Percentiles rank a stretch among this genome's conserved stretches.
Evolutionary conservation across 2,113 vertebrate genomes (phyloP).

Genomic region (Scatophagus argus): DNA sequence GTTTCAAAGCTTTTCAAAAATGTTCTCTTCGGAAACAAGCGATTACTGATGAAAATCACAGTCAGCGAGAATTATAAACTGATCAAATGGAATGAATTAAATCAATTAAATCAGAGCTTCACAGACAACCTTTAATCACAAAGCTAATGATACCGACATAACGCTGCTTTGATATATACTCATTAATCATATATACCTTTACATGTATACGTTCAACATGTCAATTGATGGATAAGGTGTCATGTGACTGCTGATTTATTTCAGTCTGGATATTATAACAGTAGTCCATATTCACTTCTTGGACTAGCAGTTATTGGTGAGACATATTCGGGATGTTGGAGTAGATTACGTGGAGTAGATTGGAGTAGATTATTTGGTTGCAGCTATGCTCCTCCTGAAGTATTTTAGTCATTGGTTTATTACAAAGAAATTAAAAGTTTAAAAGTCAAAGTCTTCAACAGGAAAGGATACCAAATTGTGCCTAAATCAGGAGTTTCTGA

Average conservation of each 20-base stretch:
- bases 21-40: slow-evolving; percentile 26
- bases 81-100: slow-evolving; percentile 2
- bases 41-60: slow-evolving; percentile 18
- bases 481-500: neutral
- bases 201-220: neutral
- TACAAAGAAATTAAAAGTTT: neutral
- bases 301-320: neutral
- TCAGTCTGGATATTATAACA: slow-evolving; percentile 1
- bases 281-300: neutral
- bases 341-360: too few species aligned
- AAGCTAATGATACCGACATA: neutral
- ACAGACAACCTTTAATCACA: neutral
- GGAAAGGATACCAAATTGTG: neutral
- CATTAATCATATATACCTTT: neutral
- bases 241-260: slow-evolving; percentile 9
- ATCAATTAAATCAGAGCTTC: slow-evolving; percentile 7
- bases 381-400: neutral
- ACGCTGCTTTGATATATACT: slow-evolving; percentile 4
- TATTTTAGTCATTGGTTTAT: neutral
- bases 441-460: neutral
- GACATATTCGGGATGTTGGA: neutral
- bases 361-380: neutral
- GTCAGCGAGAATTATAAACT: slow-evolving; percentile 1
- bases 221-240: slow-evolving; percentile 3
- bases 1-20: slow-evolving; percentile 25